Evolutionary conservation across 1,140 invertebrate genomes (phyloP).

Genomic region (Lucilia sericata): DNA sequence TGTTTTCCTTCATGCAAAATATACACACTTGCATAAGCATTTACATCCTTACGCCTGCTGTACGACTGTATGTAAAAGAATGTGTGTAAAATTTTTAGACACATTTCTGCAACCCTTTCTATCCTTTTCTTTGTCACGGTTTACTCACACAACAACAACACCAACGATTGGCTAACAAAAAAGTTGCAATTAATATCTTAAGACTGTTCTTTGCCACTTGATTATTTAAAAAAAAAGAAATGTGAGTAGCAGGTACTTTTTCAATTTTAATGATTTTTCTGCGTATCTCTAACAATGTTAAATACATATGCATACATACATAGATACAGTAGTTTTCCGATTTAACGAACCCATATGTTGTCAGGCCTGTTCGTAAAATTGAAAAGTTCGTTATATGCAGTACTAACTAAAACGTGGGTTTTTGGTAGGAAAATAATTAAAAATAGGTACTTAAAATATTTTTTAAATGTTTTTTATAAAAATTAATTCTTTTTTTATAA

Average conservation of each 20-base stretch:
- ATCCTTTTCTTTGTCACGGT: background rate
- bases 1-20: too few species aligned
- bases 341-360: too few species aligned
- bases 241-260: constrained; percentile 9
- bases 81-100: background rate
- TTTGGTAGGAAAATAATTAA: too few species aligned
- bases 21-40: background rate
- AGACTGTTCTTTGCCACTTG: constrained; percentile 8
- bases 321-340: too few species aligned
- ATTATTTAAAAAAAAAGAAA: too few species aligned
- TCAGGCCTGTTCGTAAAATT: too few species aligned
- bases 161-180: background rate
- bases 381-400: too few species aligned
- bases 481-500: too few species aligned
- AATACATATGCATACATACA: background rate
- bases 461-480: too few species aligned
- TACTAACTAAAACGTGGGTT: too few species aligned
- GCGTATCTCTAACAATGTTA: background rate
- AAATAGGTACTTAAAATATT: too few species aligned
- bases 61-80: background rate
- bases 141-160: background rate
- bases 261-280: constrained; percentile 12
- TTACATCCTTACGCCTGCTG: background rate
- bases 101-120: background rate
- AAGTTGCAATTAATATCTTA: constrained; percentile 17